Percentiles rank a stretch among this genome's conserved stretches.
Evolutionary conservation across 2,888 invertebrate species (phyloP).

Genomic region (Machimus rusticus): DNA sequence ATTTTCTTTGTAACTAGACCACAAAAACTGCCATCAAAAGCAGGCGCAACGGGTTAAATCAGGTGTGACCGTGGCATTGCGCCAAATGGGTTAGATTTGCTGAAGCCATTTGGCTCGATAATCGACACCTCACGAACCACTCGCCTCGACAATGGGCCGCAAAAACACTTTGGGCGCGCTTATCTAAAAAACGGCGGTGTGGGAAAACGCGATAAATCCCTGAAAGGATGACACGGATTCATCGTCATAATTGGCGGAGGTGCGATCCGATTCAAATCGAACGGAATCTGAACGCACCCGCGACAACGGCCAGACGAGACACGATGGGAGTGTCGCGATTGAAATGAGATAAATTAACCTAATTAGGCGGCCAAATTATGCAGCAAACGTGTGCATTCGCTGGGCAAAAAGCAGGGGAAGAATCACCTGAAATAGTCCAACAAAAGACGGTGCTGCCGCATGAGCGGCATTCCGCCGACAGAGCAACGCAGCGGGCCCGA

Average conservation of each 20-base stretch:
- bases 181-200: background rate
- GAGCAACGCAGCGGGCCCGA: background rate
- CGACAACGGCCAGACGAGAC: background rate
- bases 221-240: background rate
- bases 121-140: background rate
- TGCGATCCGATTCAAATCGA: background rate
- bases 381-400: background rate
- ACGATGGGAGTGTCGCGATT: background rate
- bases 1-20: background rate
- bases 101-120: background rate
- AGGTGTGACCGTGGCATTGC: conserved; percentile 32
- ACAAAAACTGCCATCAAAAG: conserved; percentile 5
- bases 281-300: background rate
- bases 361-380: conserved; percentile 41
- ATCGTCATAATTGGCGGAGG: background rate
- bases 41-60: conserved; percentile 29
- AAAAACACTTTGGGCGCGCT: background rate
- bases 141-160: background rate
- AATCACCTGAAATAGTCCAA: conserved; percentile 3
- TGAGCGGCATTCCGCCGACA: background rate
- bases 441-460: conserved; percentile 15
- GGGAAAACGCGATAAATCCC: background rate
- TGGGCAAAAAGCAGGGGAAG: background rate
- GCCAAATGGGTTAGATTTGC: background rate
- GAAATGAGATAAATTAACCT: conserved; percentile 31